Evolutionary conservation across 2,888 invertebrate genomes (phyloP), one percentile per base, ranked within the genome.

Genomic region (Morpho deidamia): DNA sequence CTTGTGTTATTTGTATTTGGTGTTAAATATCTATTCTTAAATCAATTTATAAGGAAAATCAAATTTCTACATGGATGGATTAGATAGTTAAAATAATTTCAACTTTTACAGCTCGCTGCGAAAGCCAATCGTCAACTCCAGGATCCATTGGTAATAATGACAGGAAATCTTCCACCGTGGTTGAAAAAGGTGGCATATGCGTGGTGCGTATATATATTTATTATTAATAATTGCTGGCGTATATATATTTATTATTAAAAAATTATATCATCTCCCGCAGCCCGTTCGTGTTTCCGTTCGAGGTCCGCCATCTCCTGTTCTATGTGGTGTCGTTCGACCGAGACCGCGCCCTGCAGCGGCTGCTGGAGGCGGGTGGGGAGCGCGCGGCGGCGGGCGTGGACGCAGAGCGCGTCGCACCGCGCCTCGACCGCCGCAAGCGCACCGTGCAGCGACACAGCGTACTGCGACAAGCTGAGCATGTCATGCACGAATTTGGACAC

Each of bases 241-340:
- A 32, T 14, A 33, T 23, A 23, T 23, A 14, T 23, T 23, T 23
- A 5, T 23, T 23, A 5, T 3, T 23, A 23, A 23, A 5, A 23
- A 23, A n/a, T 23, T 23, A 2, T 5, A 5, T 5, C 5, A 23
- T 23, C 23, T 10, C 1, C 38, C 23, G 9, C 80, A 95, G 96
- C 72, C 98, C 99, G 48, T 99, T 99, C 91, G 91, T 99, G 67
- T 96, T 99, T 77, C 98, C 99, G 51, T 99, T 99, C 88, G 98
- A 99, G 81, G 98, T 98, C 44, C 93, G 99, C 11, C 99, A 99
- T 87, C 91, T 99, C 72, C 85, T 99, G 62, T 96, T 99, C 90
- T 99, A 99, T 89, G 97, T 98, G 61, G 97, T 98, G 51, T 97
- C 98, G 59, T 99, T 99, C 87, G 99, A 99, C 90, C 94, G 99